Conservation (phyloP, 2,888 invertebrate genomes). For the Tipula confusa region DNA sequence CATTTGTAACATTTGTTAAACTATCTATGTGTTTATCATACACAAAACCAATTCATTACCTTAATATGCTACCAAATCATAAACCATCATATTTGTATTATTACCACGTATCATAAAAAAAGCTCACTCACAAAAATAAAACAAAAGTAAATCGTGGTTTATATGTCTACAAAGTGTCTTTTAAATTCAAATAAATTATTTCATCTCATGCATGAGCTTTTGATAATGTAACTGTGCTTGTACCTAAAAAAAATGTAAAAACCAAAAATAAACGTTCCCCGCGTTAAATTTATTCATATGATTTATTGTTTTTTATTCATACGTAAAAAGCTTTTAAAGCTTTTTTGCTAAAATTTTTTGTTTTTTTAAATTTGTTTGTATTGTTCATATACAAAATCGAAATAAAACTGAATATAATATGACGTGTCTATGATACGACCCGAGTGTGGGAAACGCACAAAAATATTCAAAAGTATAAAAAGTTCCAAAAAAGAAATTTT, state of each 20-base stretch:
- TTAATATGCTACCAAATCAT: not conserved
- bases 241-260: too few species aligned
- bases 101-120: not conserved
- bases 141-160: not conserved
- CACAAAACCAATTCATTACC: not conserved
- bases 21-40: not conserved
- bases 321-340: not conserved
- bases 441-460: not conserved
- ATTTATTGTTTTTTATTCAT: constrained; percentile 20
- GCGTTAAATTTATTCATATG: constrained; percentile 5
- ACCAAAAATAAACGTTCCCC: not conserved
- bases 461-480: not conserved
- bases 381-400: not conserved
- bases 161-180: not conserved
- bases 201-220: not conserved
- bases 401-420: not conserved
- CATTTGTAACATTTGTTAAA: too few species aligned
- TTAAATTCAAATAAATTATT: not conserved
- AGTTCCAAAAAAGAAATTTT: not conserved
- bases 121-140: not conserved
- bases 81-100: not conserved
- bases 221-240: not conserved
- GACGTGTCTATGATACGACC: not conserved
- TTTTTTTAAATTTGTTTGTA: not conserved
- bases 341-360: not conserved